Evolutionary conservation across 1,140 invertebrate species (phyloP), one percentile per base, ranked within the genome.

Genomic region (Drosophila lacertosa): DNA sequence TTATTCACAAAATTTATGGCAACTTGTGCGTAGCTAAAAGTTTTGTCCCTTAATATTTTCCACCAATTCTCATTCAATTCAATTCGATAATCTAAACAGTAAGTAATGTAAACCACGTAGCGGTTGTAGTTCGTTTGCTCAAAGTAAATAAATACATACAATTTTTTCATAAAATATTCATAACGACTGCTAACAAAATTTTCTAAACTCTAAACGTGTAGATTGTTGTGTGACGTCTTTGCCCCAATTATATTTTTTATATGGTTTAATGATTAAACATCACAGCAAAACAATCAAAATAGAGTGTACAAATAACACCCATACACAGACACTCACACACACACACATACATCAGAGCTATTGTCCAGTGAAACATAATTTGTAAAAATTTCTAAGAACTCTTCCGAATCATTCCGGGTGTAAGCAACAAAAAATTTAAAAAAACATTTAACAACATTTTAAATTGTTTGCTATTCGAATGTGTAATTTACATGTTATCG

Each of bases 21-120:
- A 84, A 77, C 73, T 86, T 88, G 82, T 86, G 81, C 82, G 81
- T 84, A 84, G 81, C 82, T 84, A 68, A 84, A 77, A 78, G 55
- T 79, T 84, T 67, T 67, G 62, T 72, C 63, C 63, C 62, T 58
- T 55, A 18, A 65, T 50, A 72, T 83, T 76, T 80, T 77, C 40
- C 71, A 83, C 59, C 73, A 59, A 64, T 58, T 77, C 67, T 63
- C 63, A 73, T 37, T 67, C 26, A 40, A 58, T 57, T 32, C 33
- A 55, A 67, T 53, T 59, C 33, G 32, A 62, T 48, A 29, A 24
- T 29, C 68, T 68, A 57, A 44, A 67, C 63, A 63, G 54, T 84
- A 84, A 79, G 71, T 84, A 76, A 69, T 70, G 48, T 81, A 63
- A 73, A 66, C 50, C 81, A 77, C 77, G 81, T 84, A 84, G 81